Evolutionary conservation across 2,888 invertebrate genomes (phyloP), one percentile per base, ranked within the genome.

Genomic region (Diabrotica balteata): DNA sequence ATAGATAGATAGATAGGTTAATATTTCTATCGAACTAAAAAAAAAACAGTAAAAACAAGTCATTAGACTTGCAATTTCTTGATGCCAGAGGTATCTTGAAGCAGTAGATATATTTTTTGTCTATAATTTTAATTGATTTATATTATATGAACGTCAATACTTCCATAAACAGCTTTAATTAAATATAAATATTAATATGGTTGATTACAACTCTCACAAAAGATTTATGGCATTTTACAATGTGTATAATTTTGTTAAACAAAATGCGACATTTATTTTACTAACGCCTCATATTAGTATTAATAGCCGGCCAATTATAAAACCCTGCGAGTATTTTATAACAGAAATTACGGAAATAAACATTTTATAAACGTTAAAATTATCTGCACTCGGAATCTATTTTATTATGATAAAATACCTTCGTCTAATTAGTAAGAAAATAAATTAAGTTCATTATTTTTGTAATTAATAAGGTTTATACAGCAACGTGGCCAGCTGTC

Each of bases 341-440:
- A 66, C 64, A 50, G 65, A 68, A 70, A 72, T 66, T 64, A 72
- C 53, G 59, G 52, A 63, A 69, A 66, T 63, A 66, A 70, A 70
- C 59, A 70, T 72, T 70, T 67, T 63, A 70, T 67, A 68, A 72
- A 70, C 70, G 72, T 67, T 68, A 61, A 44, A 60, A 63, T 72
- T 72, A 73, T 73, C 71, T 70, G 57, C 63, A 59, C 50, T 68
- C 64, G 61, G 55, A 67, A 71, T 70, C 72, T 75, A 69, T 72
- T 69, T 62, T 69, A 69, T 70, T 68, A 69, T 63, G 59, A 71
- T 71, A 68, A 67, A 66, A 73, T 64, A 70, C 72, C 59, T 65
- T 61, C 64, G 58, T 58, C 69, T 76, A 75, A 76, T 76, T 75
- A 74, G 73, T 70, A 63, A 51, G 68, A 73, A 73, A 75, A 72